These are phyloP conservation scores for Anguilla pacifica DNA, from an alignment of 2,797 vertebrate genomes.

Conservation along the genomic window DNA sequence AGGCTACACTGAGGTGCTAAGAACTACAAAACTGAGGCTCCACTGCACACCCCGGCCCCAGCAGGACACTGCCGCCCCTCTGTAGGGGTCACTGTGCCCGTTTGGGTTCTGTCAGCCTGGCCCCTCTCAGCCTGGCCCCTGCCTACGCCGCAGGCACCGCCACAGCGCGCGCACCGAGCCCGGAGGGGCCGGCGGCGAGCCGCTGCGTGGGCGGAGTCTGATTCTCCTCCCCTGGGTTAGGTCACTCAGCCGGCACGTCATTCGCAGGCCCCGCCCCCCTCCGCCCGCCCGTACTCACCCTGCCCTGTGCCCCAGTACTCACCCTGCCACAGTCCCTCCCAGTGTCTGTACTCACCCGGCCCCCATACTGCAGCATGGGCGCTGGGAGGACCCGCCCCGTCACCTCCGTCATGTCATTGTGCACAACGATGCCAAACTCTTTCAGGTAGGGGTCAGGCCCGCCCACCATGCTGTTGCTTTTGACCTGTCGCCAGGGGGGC, in stretches of 20 bases:
- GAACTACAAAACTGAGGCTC: background rate
- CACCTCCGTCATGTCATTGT: slow-evolving; percentile 98
- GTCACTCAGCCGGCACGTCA: slow-evolving; percentile 41
- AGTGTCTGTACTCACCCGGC: slow-evolving; percentile 89
- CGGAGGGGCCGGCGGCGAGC: background rate
- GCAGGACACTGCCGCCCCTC: background rate
- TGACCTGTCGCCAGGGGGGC: slow-evolving; percentile 76
- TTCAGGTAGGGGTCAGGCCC: slow-evolving; percentile 97
- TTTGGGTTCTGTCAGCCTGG: background rate
- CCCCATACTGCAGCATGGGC: slow-evolving; percentile 98
- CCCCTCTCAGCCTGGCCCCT: background rate
- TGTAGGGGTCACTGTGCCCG: background rate
- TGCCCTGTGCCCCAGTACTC: slow-evolving; percentile 70
- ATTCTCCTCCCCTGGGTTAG: slow-evolving; percentile 52
- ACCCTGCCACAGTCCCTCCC: slow-evolving; percentile 84
- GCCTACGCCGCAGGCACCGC: background rate
- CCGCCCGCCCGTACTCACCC: slow-evolving; percentile 22
- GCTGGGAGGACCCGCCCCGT: slow-evolving; percentile 96
- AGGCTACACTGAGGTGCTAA: background rate
- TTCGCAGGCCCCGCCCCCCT: slow-evolving; percentile 15
- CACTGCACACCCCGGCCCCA: background rate
- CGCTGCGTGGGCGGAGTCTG: slow-evolving; percentile 48
- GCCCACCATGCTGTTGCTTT: slow-evolving; percentile 98
- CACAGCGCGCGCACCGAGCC: background rate
- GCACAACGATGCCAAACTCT: slow-evolving; percentile 97